Evolutionary conservation across 2,113 vertebrate genomes (phyloP).

Genomic region (Potamarius usumacintae): DNA sequence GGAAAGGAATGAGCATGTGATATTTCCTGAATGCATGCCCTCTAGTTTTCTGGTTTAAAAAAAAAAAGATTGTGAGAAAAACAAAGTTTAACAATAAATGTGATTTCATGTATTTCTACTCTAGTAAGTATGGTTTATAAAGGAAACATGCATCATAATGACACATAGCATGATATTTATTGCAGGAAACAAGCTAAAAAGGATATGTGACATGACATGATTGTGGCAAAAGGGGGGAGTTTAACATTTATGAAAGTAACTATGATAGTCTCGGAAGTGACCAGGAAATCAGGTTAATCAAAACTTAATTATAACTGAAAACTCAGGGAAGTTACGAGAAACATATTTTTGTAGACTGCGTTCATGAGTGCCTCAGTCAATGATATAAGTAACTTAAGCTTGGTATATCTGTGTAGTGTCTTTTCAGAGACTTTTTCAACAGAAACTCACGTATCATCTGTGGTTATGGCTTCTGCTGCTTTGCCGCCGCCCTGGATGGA

Average conservation of each 20-base stretch:
- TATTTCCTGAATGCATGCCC: background rate
- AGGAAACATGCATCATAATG: background rate
- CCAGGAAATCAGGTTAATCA: background rate
- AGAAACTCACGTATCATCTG: conserved; percentile 87
- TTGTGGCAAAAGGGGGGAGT: background rate
- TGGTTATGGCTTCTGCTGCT: conserved; percentile 79
- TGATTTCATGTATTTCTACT: background rate
- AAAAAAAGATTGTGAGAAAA: background rate
- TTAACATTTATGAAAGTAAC: background rate
- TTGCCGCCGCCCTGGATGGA: conserved; percentile 96
- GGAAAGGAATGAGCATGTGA: background rate
- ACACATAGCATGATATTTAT: background rate
- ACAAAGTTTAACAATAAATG: background rate
- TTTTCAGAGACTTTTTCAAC: background rate
- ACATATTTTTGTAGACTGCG: background rate
- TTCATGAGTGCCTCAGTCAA: background rate
- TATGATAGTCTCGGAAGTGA: background rate
- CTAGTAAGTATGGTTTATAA: background rate
- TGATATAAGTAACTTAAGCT: background rate
- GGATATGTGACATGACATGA: background rate
- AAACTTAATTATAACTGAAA: background rate
- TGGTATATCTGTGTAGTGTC: background rate
- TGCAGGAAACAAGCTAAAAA: background rate
- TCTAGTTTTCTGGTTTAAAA: background rate
- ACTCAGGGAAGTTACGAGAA: background rate